Evolutionary conservation across 2,797 vertebrate genomes (phyloP), one percentile per base, ranked within the genome.

Genomic region (Cuniculus paca): DNA sequence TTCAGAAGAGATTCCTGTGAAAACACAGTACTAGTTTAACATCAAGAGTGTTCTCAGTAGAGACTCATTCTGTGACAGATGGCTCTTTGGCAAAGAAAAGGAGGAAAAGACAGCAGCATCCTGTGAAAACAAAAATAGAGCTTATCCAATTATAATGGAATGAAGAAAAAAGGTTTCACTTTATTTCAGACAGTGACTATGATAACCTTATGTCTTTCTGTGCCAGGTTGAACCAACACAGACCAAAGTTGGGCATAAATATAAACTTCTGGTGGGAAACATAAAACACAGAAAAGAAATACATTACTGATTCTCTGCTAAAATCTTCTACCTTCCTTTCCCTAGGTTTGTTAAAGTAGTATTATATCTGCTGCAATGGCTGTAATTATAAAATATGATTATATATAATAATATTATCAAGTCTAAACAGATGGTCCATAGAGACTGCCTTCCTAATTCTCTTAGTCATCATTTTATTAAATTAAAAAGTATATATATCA

Each of bases 381-480:
- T 82, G 70, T 34, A 95, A 91, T 84, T 80, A 79, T 88, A 93
- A 91, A 90, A 95, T 9, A 56, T 70, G 7, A 86, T 90, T 84
- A 60, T 50, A 31, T 77, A 74, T 92, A 93, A 82, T 78, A 94
- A 95, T 58, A 54, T 45, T 90, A 84, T 77, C 93, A 65, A 83
- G 28, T 90, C 56, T 91, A 45, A 89, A 86, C 45, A 96, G 45
- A 90, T 70, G 65, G 16, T 12, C 36, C 50, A 88, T 26, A 82
- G 72, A 84, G 92, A 91, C n/a, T 36, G 24, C 34, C 96, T 97
- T 91, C n/a, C 48, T 96, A 93, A 95, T 89, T 26, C 42, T 92
- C 31, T 96, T 95, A 88, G 14, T 54, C 28, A 31, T 22, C 72
- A 88, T 78, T 81, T 91, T 48, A 90, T 88, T 90, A 82, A 80